Evolutionary conservation across 2,888 invertebrate genomes (phyloP), one percentile per base, ranked within the genome.

Genomic region (Caenorhabditis drosophilae): DNA sequence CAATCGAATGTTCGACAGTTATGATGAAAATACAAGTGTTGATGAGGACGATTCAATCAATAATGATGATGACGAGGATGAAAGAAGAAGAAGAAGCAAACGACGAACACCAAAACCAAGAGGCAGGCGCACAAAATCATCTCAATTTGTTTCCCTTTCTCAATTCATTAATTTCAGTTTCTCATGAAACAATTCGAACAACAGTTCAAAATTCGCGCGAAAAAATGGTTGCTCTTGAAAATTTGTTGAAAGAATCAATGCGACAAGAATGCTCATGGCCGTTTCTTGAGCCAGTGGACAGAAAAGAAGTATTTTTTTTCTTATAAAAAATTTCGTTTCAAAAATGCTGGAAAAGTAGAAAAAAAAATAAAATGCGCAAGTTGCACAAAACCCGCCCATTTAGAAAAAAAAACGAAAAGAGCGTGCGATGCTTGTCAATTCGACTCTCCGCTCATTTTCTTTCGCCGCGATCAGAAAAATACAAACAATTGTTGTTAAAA

Each of bases 281-380:
- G 20, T 77, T 77, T 60, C 38, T 67, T 1, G 70, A 72, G 22
- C 71, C 77, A 2, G 77, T 77, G 20, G 76, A 77, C 38, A 18
- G 58, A 31, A 74, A 67, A 48, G 71, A 75, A 51, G 70, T n/a
- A n/a, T n/a, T n/a, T n/a, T n/a, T n/a, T n/a, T n/a, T n/a, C n/a
- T n/a, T n/a, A n/a, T n/a, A n/a, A n/a, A n/a, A n/a, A n/a, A n/a
- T n/a, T n/a, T n/a, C n/a, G n/a, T n/a, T n/a, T n/a, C n/a, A n/a
- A n/a, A n/a, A n/a, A n/a, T n/a, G n/a, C n/a, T n/a, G n/a, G n/a
- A n/a, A n/a, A n/a, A n/a, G n/a, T n/a, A n/a, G n/a, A n/a, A n/a
- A n/a, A n/a, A n/a, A n/a, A n/a, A n/a, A n/a, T n/a, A n/a, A n/a
- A n/a, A n/a, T n/a, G n/a, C n/a, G n/a, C n/a, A n/a, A n/a, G n/a